A percentile compares a stretch with the other conserved stretches of the same genome.
Conservation (phyloP, 2,888 invertebrate genomes). For the Teleogryllus oceanicus region DNA sequence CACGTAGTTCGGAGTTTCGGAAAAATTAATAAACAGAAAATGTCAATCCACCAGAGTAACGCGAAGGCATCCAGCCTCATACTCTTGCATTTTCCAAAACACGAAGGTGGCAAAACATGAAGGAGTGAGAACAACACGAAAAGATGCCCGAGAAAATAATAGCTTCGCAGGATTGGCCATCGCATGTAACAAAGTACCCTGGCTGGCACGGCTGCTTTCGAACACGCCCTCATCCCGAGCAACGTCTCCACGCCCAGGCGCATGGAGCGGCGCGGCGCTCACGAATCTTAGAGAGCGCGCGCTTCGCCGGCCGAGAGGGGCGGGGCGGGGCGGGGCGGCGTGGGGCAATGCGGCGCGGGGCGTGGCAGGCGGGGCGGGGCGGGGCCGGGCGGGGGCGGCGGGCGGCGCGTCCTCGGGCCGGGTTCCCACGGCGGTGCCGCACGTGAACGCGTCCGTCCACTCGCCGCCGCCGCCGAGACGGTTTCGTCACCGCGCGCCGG, state of each 20-base stretch:
- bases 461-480: background rate
- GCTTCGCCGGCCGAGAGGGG: background rate
- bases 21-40: too few relatives aligned
- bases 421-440: constrained; percentile 1
- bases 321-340: background rate
- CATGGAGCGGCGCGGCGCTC: background rate
- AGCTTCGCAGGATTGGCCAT: too few relatives aligned
- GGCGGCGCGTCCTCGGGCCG: background rate
- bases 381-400: background rate
- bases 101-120: too few relatives aligned
- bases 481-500: constrained; percentile 2
- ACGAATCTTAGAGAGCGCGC: background rate
- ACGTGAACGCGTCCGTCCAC: background rate
- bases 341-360: background rate
- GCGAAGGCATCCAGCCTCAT: too few relatives aligned
- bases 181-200: too few relatives aligned
- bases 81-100: too few relatives aligned
- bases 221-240: background rate
- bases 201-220: too few relatives aligned
- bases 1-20: accelerated
- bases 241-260: background rate
- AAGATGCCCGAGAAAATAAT: too few relatives aligned
- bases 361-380: background rate
- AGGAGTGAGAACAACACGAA: too few relatives aligned
- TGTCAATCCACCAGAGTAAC: too few relatives aligned